Evolutionary conservation across 2,888 invertebrate genomes (phyloP).

Genomic region (Fragum whitleyi): DNA sequence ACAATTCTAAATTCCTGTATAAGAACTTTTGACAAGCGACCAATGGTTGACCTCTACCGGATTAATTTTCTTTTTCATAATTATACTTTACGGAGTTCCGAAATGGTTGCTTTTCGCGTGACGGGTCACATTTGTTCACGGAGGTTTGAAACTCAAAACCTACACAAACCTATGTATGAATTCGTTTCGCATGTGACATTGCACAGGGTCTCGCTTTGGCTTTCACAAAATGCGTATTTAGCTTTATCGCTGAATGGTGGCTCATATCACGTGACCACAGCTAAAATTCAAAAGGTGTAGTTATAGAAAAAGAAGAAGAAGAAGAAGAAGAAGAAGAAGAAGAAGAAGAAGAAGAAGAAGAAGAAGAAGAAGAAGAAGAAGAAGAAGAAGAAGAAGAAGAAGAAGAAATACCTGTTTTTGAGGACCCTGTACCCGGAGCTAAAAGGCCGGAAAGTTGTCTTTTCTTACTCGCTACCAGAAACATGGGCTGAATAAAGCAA

Average conservation of each 20-base stretch:
- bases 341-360: neutral
- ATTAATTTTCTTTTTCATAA: no score
- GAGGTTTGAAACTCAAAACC: neutral
- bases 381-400: neutral
- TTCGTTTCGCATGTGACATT: neutral
- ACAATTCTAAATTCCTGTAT: no score
- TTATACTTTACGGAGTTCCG: no score
- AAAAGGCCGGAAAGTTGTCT: constrained; percentile 5
- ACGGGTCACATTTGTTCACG: no score
- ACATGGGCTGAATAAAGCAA: constrained; percentile 49
- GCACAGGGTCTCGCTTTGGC: no score
- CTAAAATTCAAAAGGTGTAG: neutral
- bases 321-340: neutral
- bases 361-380: neutral
- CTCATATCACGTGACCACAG: neutral
- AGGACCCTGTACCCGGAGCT: neutral
- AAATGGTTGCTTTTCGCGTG: no score
- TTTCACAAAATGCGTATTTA: no score
- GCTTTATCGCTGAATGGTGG: no score
- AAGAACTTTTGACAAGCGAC: no score
- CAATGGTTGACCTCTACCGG: no score
- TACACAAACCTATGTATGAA: neutral
- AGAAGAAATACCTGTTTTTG: neutral
- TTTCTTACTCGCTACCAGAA: constrained; percentile 48
- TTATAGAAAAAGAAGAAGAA: neutral